These are phyloP conservation scores for Meteorus cinctellus DNA, from an alignment of 2,888 invertebrate species.

Conservation along the genomic window DNA sequence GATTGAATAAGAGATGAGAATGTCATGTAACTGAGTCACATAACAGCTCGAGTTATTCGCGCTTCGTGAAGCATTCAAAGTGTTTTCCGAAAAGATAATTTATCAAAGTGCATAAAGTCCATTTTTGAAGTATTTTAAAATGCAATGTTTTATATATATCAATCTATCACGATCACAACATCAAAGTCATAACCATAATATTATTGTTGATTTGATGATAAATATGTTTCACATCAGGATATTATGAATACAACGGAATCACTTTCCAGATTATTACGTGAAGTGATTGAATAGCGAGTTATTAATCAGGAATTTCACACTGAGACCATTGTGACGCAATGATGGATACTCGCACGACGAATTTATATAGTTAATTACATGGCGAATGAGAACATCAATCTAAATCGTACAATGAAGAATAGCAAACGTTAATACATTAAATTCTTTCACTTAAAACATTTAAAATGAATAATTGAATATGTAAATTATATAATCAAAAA, in stretches of 20 bases:
- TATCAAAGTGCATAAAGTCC: neutral
- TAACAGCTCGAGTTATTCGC: neutral
- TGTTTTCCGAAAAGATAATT: neutral
- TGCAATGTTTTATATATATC: neutral
- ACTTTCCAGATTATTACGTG: neutral
- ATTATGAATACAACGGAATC: constrained; percentile 8
- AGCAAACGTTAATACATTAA: no score
- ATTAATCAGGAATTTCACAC: constrained; percentile 31
- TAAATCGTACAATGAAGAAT: no score
- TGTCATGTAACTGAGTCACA: neutral
- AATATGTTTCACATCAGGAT: neutral
- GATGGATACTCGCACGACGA: constrained; percentile 38
- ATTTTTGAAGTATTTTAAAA: neutral
- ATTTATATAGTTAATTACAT: constrained; percentile 4
- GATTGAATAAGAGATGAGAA: neutral
- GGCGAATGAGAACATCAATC: no score
- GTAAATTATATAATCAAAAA: no score
- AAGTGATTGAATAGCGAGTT: constrained; percentile 28
- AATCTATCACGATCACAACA: constrained; percentile 11
- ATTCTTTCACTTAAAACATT: no score
- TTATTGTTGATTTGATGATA: no score
- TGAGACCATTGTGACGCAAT: constrained; percentile 45
- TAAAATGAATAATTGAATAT: no score
- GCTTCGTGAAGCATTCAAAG: neutral
- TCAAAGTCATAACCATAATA: neutral